Conservation (phyloP, 2,797 vertebrate species). For the Perodicticus potto region DNA sequence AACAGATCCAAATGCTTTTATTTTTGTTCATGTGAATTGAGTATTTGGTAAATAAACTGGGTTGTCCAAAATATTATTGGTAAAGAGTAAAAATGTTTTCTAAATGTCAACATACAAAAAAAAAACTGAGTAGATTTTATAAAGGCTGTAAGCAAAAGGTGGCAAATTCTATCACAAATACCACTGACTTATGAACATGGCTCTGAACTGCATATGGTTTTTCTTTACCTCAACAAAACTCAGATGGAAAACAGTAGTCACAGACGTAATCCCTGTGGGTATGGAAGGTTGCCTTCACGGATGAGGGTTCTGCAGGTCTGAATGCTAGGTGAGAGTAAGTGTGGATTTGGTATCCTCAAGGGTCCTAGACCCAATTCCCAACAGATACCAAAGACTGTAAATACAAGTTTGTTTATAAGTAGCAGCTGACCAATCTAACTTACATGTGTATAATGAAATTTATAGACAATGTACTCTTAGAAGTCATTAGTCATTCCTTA, state of each 20-base stretch:
- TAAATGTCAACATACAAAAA: no score
- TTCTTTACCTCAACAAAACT: not conserved
- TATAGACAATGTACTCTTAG: not conserved
- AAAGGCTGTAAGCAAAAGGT: constrained; percentile 9
- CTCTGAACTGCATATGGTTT: not conserved
- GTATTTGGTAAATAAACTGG: no score
- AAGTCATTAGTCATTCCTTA: constrained; percentile 28
- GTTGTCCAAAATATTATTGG: no score
- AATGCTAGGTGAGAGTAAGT: not conserved
- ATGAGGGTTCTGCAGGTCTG: not conserved
- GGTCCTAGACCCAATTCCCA: not conserved
- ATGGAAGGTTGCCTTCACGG: not conserved
- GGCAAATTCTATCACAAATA: constrained; percentile 18
- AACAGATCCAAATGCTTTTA: no score
- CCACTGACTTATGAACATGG: not conserved
- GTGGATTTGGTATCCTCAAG: not conserved
- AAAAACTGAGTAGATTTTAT: not conserved
- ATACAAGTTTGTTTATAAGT: not conserved
- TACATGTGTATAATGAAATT: not conserved
- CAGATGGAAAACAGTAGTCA: not conserved
- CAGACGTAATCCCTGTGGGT: not conserved
- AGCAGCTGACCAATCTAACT: constrained; percentile 18
- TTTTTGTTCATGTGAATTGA: no score
- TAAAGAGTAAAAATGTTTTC: no score
- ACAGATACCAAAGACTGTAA: not conserved